Evolutionary conservation across 2,113 vertebrate genomes (phyloP).

Genomic region (Solea senegalensis): DNA sequence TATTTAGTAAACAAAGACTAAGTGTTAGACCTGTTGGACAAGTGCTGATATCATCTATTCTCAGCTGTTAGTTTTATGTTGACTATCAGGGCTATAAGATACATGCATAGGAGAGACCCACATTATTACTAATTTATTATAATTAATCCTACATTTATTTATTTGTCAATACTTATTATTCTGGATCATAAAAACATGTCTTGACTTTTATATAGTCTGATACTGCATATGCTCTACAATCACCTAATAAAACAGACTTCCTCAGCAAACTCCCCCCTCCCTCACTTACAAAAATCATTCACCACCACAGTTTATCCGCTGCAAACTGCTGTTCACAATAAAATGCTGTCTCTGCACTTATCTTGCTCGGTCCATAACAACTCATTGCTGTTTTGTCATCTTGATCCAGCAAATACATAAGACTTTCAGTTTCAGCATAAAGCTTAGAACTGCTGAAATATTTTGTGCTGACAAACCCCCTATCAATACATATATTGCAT

Average conservation of each 20-base stretch:
- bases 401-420: not conserved
- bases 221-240: too few species aligned
- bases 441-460: too few species aligned
- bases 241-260: too few species aligned
- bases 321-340: not conserved
- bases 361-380: not conserved
- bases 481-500: too few species aligned
- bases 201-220: too few species aligned
- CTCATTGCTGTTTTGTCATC: not conserved
- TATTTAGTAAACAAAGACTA: constrained; percentile 68
- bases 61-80: constrained; percentile 10
- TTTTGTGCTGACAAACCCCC: too few species aligned
- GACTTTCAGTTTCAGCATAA: not conserved
- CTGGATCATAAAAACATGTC: too few species aligned
- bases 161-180: not conserved
- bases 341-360: not conserved
- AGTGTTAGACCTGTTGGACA: constrained; percentile 58
- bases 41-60: constrained; percentile 48
- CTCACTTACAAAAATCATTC: not conserved
- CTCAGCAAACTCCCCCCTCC: not conserved
- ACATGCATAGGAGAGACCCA: not conserved
- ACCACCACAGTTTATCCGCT: too few species aligned
- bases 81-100: constrained; percentile 3
- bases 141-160: not conserved
- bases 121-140: too few species aligned